Evolutionary conservation across 2,888 invertebrate species (phyloP), one percentile per base, ranked within the genome.

Genomic region (Toxonevra muliebris): DNA sequence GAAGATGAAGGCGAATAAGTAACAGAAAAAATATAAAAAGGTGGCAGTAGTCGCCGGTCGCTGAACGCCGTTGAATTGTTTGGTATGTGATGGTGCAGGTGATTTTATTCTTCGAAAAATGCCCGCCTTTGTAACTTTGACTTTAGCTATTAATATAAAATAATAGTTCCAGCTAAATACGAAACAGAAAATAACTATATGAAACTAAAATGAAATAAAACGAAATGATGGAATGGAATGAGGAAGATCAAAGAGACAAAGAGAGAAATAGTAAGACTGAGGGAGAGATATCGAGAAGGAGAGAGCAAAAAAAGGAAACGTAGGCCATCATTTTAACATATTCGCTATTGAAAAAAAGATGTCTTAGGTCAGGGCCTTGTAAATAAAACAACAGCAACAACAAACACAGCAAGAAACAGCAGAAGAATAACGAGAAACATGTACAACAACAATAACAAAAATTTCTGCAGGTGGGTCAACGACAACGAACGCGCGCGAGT

Each of bases 71-170:
- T 7, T 30, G 30, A 30, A 30, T 7, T 30, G 30, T 30, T 30
- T 30, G 30, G 30, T 30, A 30, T 30, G 30, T 55, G 52, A 64
- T 76, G 72, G 71, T 71, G 75, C 80, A 80, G 80, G 80, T 80
- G 80, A 80, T 79, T 76, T 76, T 69, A 65, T 30, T 30, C 30
- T 7, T 30, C 30, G 30, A 30, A 30, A 30, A 30, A 30, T 30
- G 30, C 30, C 30, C 30, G 30, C 30, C 30, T 76, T 65, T 68
- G 64, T 70, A 67, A 67, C 67, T 72, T 68, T 70, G 78, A 76
- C 79, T 80, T 80, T 78, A 75, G 80, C 80, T 80, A 80, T 80
- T 80, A 80, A 80, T 80, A 80, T 80, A 71, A 79, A 78, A 80
- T 80, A 80, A 80, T 80, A 80, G 80, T 80, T 80, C 79, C 68